These are phyloP conservation scores for Drosophila pegasa DNA, from an alignment of 2,888 invertebrate species.

Conservation along the genomic window DNA sequence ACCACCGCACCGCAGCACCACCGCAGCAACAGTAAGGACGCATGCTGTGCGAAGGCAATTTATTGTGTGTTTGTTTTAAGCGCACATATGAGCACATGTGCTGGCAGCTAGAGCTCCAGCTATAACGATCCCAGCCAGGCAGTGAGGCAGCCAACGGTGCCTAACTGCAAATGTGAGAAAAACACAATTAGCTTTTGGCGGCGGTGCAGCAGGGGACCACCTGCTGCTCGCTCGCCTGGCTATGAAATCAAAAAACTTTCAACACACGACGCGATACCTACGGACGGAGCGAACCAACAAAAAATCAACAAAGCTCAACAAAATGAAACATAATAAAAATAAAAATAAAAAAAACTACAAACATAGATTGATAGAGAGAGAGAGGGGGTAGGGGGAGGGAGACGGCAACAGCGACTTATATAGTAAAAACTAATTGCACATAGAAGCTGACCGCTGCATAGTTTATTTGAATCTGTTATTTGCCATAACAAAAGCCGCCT, in stretches of 20 bases:
- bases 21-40: slow-evolving; percentile 48
- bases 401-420: slow-evolving; percentile 45
- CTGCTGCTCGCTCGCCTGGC: slow-evolving; percentile 67
- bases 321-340: slow-evolving; percentile 36
- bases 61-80: slow-evolving; percentile 80
- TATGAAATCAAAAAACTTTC: slow-evolving; percentile 65
- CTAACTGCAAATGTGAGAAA: slow-evolving; percentile 80
- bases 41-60: slow-evolving; percentile 77
- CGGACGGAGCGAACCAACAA: slow-evolving; percentile 20
- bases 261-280: slow-evolving; percentile 62
- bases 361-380: slow-evolving; percentile 15
- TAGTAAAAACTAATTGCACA: slow-evolving; percentile 76
- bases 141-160: too few relatives aligned
- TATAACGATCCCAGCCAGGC: slow-evolving; percentile 17
- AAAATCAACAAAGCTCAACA: slow-evolving; percentile 15
- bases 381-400: too few relatives aligned
- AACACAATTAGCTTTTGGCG: slow-evolving; percentile 81
- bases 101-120: slow-evolving; percentile 49
- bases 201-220: slow-evolving; percentile 69
- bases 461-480: slow-evolving; percentile 60
- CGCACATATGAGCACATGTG: slow-evolving; percentile 59
- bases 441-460: slow-evolving; percentile 70
- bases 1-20: slow-evolving; percentile 23
- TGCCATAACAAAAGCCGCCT: slow-evolving; percentile 70
- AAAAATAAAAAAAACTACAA: slow-evolving; percentile 26